Conservation (phyloP, 2,113 vertebrate genomes). For the Austrofundulus limnaeus region DNA sequence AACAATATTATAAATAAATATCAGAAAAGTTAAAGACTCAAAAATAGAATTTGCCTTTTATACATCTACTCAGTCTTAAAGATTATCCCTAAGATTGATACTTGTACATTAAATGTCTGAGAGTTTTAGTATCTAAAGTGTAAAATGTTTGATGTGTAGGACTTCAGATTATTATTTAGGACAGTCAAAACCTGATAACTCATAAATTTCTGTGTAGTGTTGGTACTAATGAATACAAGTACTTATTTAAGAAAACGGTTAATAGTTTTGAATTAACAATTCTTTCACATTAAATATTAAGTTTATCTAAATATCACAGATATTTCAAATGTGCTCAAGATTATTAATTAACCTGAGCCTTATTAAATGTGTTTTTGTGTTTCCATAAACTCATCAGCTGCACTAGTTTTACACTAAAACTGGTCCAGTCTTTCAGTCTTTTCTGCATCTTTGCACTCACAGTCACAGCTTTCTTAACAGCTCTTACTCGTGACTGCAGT, state of each 20-base stretch:
- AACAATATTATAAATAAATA: constrained; percentile 6
- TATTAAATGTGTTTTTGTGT: not conserved
- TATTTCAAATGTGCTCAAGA: too few species aligned
- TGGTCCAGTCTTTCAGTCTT: not conserved
- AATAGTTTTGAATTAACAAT: not conserved
- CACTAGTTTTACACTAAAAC: not conserved
- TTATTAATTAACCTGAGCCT: too few species aligned
- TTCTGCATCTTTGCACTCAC: constrained; percentile 1
- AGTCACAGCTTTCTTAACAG: constrained; percentile 17
- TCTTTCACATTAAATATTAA: not conserved
- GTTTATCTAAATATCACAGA: too few species aligned
- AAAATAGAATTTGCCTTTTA: not conserved
- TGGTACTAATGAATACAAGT: not conserved
- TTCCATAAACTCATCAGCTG: not conserved
- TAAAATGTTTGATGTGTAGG: not conserved
- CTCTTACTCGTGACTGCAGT: constrained; percentile 14
- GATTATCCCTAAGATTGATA: not conserved
- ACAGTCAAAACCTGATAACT: too few species aligned
- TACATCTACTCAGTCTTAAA: not conserved
- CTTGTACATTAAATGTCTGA: not conserved
- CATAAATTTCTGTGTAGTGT: not conserved
- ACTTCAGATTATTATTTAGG: too few species aligned
- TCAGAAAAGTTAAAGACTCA: not conserved
- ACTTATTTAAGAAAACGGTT: too few species aligned
- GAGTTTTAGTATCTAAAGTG: not conserved